Percentiles rank a stretch among this genome's conserved stretches.
Evolutionary conservation across 2,797 vertebrate species (phyloP).

Genomic region (Aphelocoma californica): DNA sequence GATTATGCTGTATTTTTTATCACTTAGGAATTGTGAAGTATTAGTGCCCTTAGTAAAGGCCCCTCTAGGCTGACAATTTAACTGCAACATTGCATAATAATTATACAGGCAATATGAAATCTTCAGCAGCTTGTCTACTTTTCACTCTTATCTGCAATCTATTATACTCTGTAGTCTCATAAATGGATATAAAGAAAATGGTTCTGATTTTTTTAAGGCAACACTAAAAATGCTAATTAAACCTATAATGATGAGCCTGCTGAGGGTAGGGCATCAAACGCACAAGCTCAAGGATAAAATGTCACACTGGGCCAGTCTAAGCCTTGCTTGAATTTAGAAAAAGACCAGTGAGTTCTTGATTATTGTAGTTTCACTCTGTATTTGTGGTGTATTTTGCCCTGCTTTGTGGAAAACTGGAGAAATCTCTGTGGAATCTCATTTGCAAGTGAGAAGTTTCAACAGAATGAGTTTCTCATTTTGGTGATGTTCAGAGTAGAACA

Average conservation of each 20-base stretch:
- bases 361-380: not conserved
- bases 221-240: conserved; percentile 57
- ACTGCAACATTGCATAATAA: conserved; percentile 9
- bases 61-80: not conserved
- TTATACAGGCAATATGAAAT: conserved; percentile 41
- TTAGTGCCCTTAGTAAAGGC: conserved; percentile 6
- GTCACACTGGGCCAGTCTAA: not conserved
- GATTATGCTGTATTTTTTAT: conserved; percentile 23
- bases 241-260: not conserved
- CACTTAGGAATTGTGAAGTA: not conserved
- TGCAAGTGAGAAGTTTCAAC: not conserved
- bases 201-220: conserved; percentile 28
- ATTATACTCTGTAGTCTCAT: conserved; percentile 25
- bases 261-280: not conserved
- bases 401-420: not conserved
- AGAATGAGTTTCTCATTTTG: not conserved
- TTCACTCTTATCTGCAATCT: conserved; percentile 18
- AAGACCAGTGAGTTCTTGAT: not conserved
- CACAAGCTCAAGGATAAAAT: conserved; percentile 41
- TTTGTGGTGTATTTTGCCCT: not conserved
- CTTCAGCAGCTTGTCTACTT: conserved; percentile 44
- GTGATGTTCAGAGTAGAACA: not conserved
- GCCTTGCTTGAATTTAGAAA: not conserved
- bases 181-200: conserved; percentile 44
- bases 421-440: not conserved